Conservation (phyloP, 2,797 vertebrate genomes). For the Salarias fasciatus region DNA sequence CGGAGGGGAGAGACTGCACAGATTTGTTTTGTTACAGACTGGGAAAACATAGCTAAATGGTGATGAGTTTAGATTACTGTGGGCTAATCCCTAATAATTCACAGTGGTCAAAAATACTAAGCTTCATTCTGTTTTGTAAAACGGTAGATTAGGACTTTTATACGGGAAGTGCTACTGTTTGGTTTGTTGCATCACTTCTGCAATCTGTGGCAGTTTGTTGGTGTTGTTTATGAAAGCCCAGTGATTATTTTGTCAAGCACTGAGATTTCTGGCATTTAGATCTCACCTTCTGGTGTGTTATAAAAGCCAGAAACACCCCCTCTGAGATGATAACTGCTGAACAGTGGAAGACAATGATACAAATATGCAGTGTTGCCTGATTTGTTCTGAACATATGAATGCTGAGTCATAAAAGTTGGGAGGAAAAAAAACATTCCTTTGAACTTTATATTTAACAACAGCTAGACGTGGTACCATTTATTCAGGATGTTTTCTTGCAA, state of each 20-base stretch:
- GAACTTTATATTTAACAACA: conserved; percentile 14
- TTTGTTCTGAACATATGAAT: conserved; percentile 1
- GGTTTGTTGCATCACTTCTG: conserved; percentile 11
- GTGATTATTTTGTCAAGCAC: conserved; percentile 21
- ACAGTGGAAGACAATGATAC: conserved; percentile 25
- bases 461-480: background rate
- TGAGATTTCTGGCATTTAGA: conserved; percentile 41
- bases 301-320: conserved; percentile 39
- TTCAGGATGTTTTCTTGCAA: no score
- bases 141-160: background rate
- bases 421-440: background rate
- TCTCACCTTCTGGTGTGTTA: conserved; percentile 45
- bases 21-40: background rate
- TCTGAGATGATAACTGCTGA: conserved; percentile 27
- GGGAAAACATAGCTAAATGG: background rate
- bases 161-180: conserved; percentile 3
- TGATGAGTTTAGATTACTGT: background rate
- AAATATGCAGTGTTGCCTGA: conserved; percentile 12
- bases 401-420: conserved; percentile 7
- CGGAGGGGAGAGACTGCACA: background rate
- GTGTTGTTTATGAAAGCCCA: conserved; percentile 12
- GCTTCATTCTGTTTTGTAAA: background rate
- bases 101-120: background rate
- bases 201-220: conserved; percentile 5
- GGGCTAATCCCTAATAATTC: conserved; percentile 4